Evolutionary conservation across 2,797 vertebrate species (phyloP), one percentile per base, ranked within the genome.

Genomic region (Lagodon rhomboides): DNA sequence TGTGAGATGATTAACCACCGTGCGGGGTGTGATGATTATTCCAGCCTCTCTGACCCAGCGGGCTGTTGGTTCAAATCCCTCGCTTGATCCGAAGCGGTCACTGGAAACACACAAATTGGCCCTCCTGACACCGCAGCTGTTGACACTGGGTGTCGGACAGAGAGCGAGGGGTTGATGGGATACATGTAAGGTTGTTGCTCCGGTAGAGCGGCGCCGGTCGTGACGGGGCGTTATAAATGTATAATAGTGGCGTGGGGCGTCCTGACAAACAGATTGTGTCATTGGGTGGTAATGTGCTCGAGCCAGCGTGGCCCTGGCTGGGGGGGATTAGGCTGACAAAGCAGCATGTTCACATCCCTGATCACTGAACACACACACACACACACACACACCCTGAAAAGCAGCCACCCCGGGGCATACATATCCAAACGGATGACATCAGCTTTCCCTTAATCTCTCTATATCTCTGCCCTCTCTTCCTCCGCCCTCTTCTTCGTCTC

Each of bases 281-380:
- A 94, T 77, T 86, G 91, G 84, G 78, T 72, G 87, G 84, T 87
- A 88, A 91, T 91, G 88, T 87, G 84, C 76, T 84, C 9, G 60
- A 82, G 87, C 83, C 79, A 34, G 85, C 51, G 81, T 69, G 73
- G 82, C 60, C 83, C 80, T 83, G 85, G 86, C 77, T 49, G 81
- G 53, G 54, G 79, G 78, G 93, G 93, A 94, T 95, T 94, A 95
- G 89, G 87, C 91, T 94, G 91, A 95, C 92, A 89, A 90, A 92
- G 92, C 94, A 89, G 86, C 80, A 79, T 75, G 71, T 84, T 87
- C 90, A 80, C 88, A 75, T 87, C 85, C 75, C 86, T 72, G 84
- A 91, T 90, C 85, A 82, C 80, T 55, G 47, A 68, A 55, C 59
- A 68, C 73, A 69, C 68, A 77, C 80, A 64, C 80, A 54, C 59